phyloP scores from a whole-genome alignment of 2,888 invertebrate genomes.

The Tiliacea citrago region DNA sequence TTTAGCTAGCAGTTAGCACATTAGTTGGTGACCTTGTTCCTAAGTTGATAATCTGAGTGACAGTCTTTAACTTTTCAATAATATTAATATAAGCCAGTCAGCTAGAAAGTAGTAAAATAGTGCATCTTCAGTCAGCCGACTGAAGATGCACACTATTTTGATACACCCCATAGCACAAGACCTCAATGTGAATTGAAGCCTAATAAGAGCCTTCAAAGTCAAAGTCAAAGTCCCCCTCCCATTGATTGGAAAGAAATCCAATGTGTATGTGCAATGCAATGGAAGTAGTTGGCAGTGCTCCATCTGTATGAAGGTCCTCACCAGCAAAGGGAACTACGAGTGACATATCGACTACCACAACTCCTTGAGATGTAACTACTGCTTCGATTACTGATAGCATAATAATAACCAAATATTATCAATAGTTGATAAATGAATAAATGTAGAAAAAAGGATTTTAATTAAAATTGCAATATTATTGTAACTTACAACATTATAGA shows the following conservation, averaged over 20 bases:
- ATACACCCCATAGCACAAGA: background rate
- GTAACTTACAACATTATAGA: constrained; percentile 4
- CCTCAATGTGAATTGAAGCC: background rate
- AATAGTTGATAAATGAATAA: background rate
- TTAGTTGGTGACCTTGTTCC: background rate
- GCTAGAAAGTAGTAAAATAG: background rate
- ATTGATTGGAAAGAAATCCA: background rate
- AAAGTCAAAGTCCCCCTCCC: too few relatives aligned
- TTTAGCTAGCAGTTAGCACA: background rate
- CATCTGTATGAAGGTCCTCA: constrained; percentile 86
- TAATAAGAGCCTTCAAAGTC: too few relatives aligned
- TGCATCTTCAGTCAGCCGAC: too few relatives aligned
- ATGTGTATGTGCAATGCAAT: background rate
- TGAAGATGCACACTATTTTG: constrained; percentile 5
- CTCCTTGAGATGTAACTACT: constrained; percentile 87
- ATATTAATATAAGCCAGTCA: background rate
- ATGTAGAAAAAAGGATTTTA: background rate
- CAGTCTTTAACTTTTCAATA: background rate
- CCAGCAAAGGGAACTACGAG: constrained; percentile 87
- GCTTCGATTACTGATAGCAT: constrained; percentile 84
- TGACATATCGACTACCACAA: constrained; percentile 89
- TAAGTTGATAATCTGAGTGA: background rate
- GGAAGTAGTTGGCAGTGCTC: too few relatives aligned
- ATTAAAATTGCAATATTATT: constrained; percentile 11
- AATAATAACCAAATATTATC: constrained; percentile 9